phyloP scores from a whole-genome alignment of 2,113 vertebrate species.

The Octodon degus region DNA sequence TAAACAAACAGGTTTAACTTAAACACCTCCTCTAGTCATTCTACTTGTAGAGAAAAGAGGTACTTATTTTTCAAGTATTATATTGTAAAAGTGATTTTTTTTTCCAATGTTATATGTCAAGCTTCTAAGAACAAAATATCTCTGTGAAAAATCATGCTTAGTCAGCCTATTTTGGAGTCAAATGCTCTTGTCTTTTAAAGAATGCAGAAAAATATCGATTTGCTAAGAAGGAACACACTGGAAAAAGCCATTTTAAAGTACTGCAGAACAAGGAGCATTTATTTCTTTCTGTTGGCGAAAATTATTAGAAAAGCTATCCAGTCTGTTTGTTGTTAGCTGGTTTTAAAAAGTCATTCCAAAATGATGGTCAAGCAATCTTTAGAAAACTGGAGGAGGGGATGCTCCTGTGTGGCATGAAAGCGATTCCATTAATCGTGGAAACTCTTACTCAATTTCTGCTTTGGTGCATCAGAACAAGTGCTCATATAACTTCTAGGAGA shows the following conservation, averaged over 20 bases:
- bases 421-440: constrained; percentile 84
- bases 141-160: constrained; percentile 80
- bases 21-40: constrained; percentile 83
- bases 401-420: constrained; percentile 85
- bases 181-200: constrained; percentile 82
- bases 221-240: constrained; percentile 84
- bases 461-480: constrained; percentile 85
- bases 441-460: constrained; percentile 80
- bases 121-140: constrained; percentile 85
- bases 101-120: constrained; percentile 87
- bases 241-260: constrained; percentile 86
- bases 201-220: constrained; percentile 86
- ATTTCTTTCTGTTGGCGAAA: constrained; percentile 86
- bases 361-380: constrained; percentile 84
- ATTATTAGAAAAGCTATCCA: constrained; percentile 85
- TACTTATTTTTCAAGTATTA: constrained; percentile 93
- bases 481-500: constrained; percentile 93
- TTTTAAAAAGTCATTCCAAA: constrained; percentile 86
- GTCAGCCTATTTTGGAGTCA: constrained; percentile 82
- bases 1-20: constrained; percentile 89
- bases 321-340: constrained; percentile 86
- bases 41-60: constrained; percentile 87
- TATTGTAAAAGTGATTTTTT: constrained; percentile 88
- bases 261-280: constrained; percentile 82
- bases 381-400: constrained; percentile 82